Percentiles rank a stretch among this genome's conserved stretches.
These are phyloP conservation scores for Mimumesa dahlbomi DNA, from an alignment of 2,888 invertebrate genomes.

Conservation along the genomic window DNA sequence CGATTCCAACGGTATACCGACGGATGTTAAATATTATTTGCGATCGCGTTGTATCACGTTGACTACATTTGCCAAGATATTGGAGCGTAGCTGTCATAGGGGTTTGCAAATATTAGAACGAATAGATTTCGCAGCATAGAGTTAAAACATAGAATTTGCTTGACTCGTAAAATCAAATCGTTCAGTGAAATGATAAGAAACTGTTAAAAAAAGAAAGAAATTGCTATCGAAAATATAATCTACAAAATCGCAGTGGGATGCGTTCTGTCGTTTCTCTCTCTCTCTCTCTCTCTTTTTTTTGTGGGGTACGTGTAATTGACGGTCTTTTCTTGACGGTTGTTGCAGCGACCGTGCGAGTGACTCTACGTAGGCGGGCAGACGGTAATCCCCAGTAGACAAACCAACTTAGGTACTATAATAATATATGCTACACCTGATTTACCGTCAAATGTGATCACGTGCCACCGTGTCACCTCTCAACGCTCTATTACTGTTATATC, in stretches of 20 bases:
- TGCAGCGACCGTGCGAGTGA: conserved; percentile 95
- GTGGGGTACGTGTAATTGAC: conserved; percentile 71
- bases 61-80: too few relatives aligned
- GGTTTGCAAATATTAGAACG: too few relatives aligned
- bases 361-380: conserved; percentile 90
- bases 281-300: too few relatives aligned
- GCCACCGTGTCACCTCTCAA: neutral
- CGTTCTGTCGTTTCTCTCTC: conserved; percentile 29
- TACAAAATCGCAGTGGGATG: conserved; percentile 59
- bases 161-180: too few relatives aligned
- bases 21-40: too few relatives aligned
- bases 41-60: too few relatives aligned
- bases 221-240: conserved; percentile 61
- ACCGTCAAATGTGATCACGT: conserved; percentile 53
- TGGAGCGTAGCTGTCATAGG: too few relatives aligned
- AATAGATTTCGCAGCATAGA: too few relatives aligned
- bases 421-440: conserved; percentile 71
- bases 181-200: too few relatives aligned
- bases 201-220: too few relatives aligned
- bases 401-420: conserved; percentile 79
- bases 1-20: too few relatives aligned
- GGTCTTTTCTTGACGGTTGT: conserved; percentile 83
- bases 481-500: conserved; percentile 10
- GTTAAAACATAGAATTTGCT: too few relatives aligned
- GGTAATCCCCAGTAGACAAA: conserved; percentile 79